phyloP scores from a whole-genome alignment of 2,888 invertebrate genomes.

The Phytoseiulus persimilis region DNA sequence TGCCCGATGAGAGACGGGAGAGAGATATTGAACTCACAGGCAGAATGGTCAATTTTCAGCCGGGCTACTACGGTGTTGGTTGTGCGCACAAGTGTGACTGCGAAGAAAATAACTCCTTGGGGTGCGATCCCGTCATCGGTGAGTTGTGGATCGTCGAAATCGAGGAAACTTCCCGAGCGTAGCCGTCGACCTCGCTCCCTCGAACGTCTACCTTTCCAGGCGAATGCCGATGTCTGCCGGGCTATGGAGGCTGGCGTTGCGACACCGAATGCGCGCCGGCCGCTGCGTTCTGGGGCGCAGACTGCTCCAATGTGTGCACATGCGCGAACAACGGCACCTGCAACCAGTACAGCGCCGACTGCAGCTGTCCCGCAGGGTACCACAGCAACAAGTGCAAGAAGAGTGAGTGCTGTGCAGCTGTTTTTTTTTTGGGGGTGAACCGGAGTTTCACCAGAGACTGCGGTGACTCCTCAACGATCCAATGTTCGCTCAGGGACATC shows the following conservation, averaged over 20 bases:
- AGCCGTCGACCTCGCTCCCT: not conserved
- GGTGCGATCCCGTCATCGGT: slow-evolving; percentile 76
- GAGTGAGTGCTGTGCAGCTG: slow-evolving; percentile 51
- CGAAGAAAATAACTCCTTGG: slow-evolving; percentile 60
- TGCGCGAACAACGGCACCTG: slow-evolving; percentile 79
- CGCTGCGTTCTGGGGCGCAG: slow-evolving; percentile 60
- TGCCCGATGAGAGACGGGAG: not conserved
- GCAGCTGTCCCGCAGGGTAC: slow-evolving; percentile 44
- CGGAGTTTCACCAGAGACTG: too few relatives aligned
- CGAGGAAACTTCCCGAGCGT: not conserved
- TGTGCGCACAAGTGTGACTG: slow-evolving; percentile 72
- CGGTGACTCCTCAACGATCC: too few relatives aligned
- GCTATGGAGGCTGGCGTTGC: slow-evolving; percentile 15
- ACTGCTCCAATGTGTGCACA: slow-evolving; percentile 68
- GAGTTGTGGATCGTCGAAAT: slow-evolving; percentile 61
- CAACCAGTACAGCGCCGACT: slow-evolving; percentile 54
- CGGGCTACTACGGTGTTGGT: slow-evolving; percentile 68
- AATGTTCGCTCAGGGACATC: too few relatives aligned
- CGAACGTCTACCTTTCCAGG: not conserved
- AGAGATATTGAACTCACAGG: not conserved
- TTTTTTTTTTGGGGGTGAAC: slow-evolving; percentile 65
- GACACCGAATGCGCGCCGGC: slow-evolving; percentile 18
- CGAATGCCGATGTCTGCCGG: slow-evolving; percentile 19
- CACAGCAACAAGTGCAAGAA: slow-evolving; percentile 43
- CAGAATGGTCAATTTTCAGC: slow-evolving; percentile 47